Evolutionary conservation across 1,140 invertebrate species (phyloP).

Genomic region (Maniola jurtina): DNA sequence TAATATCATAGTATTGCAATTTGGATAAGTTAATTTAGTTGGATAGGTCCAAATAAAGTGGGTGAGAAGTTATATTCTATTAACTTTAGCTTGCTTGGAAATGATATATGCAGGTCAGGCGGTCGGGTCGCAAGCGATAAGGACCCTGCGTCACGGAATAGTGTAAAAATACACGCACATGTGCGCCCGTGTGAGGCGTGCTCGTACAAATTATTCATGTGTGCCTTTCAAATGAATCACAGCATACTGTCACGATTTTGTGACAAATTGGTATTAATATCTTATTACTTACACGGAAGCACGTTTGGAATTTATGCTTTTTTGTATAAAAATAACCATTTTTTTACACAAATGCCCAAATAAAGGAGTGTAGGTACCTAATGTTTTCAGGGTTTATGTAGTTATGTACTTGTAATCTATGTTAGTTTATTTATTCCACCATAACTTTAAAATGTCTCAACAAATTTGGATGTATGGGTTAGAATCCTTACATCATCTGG

Average conservation of each 20-base stretch:
- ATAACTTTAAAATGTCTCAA: too few relatives aligned
- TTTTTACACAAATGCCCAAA: too few relatives aligned
- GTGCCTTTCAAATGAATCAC: slow-evolving; percentile 21
- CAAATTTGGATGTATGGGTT: too few relatives aligned
- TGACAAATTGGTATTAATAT: slow-evolving; percentile 29
- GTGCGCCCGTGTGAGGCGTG: slow-evolving; percentile 5
- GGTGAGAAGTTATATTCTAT: slow-evolving; percentile 17
- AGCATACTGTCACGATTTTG: slow-evolving; percentile 16
- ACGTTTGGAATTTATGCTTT: neutral
- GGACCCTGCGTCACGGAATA: slow-evolving; percentile 35
- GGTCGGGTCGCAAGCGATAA: slow-evolving; percentile 39
- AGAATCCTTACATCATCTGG: too few relatives aligned
- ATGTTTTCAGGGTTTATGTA: too few relatives aligned
- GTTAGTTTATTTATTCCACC: too few relatives aligned
- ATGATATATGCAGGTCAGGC: slow-evolving; percentile 47
- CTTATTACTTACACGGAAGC: slow-evolving; percentile 2
- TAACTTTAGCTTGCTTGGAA: slow-evolving; percentile 37
- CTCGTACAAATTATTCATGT: slow-evolving; percentile 8
- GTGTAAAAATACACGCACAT: slow-evolving; percentile 25
- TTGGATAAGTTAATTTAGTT: neutral
- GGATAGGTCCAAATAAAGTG: too few relatives aligned
- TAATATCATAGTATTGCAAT: too few relatives aligned
- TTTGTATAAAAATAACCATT: neutral
- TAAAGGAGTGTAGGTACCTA: too few relatives aligned
- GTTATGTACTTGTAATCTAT: too few relatives aligned